Evolutionary conservation across 1,140 invertebrate species (phyloP).

Genomic region (Lepidurus arcticus): DNA sequence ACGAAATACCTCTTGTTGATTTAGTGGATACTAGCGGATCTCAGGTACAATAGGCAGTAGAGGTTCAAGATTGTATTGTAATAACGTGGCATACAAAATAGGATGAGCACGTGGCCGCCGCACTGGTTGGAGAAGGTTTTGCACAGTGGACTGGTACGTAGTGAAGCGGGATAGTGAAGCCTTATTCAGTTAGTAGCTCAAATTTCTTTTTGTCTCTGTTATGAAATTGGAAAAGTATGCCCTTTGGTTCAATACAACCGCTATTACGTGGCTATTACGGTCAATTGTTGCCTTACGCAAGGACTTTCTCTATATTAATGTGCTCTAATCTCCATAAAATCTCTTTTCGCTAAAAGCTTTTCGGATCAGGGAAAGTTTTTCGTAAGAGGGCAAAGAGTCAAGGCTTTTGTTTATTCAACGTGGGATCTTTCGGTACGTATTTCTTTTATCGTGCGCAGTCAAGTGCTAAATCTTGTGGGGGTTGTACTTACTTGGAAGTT

Average conservation of each 20-base stretch:
- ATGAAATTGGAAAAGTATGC: neutral
- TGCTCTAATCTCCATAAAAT: neutral
- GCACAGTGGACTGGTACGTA: constrained; percentile 26
- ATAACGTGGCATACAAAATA: neutral
- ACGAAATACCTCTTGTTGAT: constrained; percentile 38
- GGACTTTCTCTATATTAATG: neutral
- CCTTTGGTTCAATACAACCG: neutral
- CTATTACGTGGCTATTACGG: neutral
- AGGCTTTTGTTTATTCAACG: neutral
- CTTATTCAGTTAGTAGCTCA: no score
- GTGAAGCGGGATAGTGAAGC: no score
- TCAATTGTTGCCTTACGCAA: neutral
- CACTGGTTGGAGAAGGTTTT: constrained; percentile 37
- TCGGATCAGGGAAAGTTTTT: neutral
- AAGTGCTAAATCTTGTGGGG: constrained; percentile 3
- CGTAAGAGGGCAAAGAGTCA: neutral
- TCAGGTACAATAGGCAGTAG: constrained; percentile 23
- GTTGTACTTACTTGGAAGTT: neutral
- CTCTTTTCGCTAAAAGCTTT: neutral
- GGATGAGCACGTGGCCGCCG: constrained; percentile 38
- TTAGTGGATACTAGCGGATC: constrained; percentile 40
- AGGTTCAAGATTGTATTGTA: neutral
- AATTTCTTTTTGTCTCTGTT: neutral
- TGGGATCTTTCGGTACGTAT: neutral
- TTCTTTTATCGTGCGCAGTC: neutral